Evolutionary conservation across 2,113 vertebrate genomes (phyloP).

Genomic region (Sinocyclocheilus rhinocerous): DNA sequence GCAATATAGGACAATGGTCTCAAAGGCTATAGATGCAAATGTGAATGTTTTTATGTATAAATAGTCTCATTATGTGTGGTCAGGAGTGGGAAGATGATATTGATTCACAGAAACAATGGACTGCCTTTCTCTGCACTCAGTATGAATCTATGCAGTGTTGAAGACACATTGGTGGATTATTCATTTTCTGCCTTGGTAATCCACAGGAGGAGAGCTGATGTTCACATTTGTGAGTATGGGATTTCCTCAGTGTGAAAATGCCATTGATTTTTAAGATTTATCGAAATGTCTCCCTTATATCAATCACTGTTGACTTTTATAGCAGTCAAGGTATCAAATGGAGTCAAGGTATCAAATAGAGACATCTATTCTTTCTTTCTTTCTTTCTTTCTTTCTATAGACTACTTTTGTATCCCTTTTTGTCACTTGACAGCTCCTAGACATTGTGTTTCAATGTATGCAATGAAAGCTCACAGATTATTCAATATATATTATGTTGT

Average conservation of each 20-base stretch:
- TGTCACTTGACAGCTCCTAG: too few relatives aligned
- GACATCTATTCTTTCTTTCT: background rate
- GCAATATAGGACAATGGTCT: background rate
- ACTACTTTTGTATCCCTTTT: background rate
- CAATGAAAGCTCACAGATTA: too few relatives aligned
- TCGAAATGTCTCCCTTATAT: background rate
- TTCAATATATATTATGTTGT: too few relatives aligned
- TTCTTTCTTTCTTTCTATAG: background rate
- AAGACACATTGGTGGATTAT: background rate
- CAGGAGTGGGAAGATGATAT: background rate
- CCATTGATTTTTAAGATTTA: slow-evolving; percentile 15
- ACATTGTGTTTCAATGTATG: too few relatives aligned
- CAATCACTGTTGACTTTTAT: background rate
- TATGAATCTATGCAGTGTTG: background rate
- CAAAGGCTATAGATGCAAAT: background rate
- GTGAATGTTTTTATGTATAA: background rate
- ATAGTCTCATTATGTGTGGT: background rate
- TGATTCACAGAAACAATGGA: background rate
- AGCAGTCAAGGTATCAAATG: background rate
- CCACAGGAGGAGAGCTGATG: background rate
- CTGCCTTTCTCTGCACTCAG: background rate
- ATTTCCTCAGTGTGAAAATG: background rate
- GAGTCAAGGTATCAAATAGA: background rate
- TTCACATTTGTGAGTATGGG: background rate
- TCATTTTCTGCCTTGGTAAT: background rate